Evolutionary conservation across 2,888 invertebrate genomes (phyloP).

Genomic region (Aspidapion aeneum): DNA sequence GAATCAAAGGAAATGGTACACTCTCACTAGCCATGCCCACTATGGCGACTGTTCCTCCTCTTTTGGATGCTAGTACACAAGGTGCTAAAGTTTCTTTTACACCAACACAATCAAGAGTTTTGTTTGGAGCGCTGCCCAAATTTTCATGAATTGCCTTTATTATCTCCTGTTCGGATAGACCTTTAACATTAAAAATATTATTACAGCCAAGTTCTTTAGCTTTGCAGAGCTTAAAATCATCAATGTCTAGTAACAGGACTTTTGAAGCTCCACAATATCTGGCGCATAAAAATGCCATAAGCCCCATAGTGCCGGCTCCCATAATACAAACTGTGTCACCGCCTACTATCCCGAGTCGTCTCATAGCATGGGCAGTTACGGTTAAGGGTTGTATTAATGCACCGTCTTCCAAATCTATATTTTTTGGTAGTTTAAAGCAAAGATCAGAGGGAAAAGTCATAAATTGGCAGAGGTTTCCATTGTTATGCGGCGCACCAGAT

Average conservation of each 20-base stretch:
- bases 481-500: constrained; percentile 89
- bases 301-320: constrained; percentile 86
- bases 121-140: constrained; percentile 63
- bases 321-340: constrained; percentile 70
- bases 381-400: constrained; percentile 90
- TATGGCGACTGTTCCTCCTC: constrained; percentile 81
- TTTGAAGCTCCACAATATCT: constrained; percentile 80
- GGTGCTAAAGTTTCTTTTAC: constrained; percentile 70
- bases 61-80: constrained; percentile 71
- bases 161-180: constrained; percentile 55
- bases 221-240: constrained; percentile 56
- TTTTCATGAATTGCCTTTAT: constrained; percentile 56
- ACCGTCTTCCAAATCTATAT: constrained; percentile 88
- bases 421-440: constrained; percentile 83
- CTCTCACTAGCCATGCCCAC: constrained; percentile 84
- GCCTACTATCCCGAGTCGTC: constrained; percentile 70
- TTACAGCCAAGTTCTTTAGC: constrained; percentile 79
- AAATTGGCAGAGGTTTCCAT: constrained; percentile 83
- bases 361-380: constrained; percentile 91
- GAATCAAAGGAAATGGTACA: constrained; percentile 76
- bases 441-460: constrained; percentile 89
- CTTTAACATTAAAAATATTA: constrained; percentile 56
- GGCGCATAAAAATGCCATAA: constrained; percentile 73
- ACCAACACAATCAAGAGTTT: constrained; percentile 86
- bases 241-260: constrained; percentile 67